Conservation (phyloP, 1,140 invertebrate genomes). For the Sinonovacula constricta region DNA sequence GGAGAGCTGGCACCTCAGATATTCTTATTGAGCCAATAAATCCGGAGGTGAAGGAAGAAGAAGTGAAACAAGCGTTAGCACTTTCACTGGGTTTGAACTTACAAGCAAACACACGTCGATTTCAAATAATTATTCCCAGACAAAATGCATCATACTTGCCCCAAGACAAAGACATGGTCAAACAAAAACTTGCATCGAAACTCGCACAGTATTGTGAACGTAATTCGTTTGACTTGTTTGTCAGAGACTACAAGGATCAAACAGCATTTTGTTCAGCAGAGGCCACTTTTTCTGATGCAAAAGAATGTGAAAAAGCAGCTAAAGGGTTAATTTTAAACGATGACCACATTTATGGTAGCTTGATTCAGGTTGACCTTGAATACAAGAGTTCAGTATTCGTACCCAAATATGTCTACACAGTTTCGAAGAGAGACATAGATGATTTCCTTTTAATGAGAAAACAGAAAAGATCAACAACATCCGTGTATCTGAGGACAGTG, state of each 20-base stretch:
- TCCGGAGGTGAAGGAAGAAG: constrained; percentile 51
- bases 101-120: constrained; percentile 20
- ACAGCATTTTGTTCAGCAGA: constrained; percentile 45
- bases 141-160: constrained; percentile 20
- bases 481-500: constrained; percentile 27
- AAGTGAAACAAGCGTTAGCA: constrained; percentile 46
- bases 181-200: constrained; percentile 11
- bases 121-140: constrained; percentile 47
- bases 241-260: constrained; percentile 23
- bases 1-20: background rate
- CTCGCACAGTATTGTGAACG: constrained; percentile 24
- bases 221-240: constrained; percentile 42
- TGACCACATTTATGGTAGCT: constrained; percentile 19
- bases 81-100: constrained; percentile 10
- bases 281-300: constrained; percentile 58
- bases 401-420: constrained; percentile 40
- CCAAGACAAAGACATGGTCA: background rate
- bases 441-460: constrained; percentile 20
- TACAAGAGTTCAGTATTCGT: constrained; percentile 54
- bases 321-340: background rate
- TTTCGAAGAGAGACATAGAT: constrained; percentile 45
- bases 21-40: constrained; percentile 19
- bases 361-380: constrained; percentile 21
- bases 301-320: constrained; percentile 51
- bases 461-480: constrained; percentile 1